Evolutionary conservation across 2,113 vertebrate genomes (phyloP), one percentile per base, ranked within the genome.

Genomic region (Nerophis lumbriciformis): DNA sequence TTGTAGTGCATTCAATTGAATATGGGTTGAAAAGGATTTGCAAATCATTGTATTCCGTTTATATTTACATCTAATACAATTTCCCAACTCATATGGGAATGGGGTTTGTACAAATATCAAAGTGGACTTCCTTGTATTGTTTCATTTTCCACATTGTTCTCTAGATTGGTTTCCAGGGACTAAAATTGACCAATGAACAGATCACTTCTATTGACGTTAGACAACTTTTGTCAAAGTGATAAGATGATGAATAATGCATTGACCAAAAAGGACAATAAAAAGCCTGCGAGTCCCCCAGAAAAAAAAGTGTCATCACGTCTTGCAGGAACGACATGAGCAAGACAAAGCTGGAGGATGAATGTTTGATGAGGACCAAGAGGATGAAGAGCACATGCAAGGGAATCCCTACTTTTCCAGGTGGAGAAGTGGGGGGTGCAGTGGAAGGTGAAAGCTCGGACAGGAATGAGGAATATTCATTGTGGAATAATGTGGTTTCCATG

Each of bases 321-420:
- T 39, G 52, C 76, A 58, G 65, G 71, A 83, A 83, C 81, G 74
- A 86, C 76, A 63, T 75, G 67, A 28, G 63, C 72, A 60, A 73
- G 69, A 83, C 61, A 70, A 64, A 76, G 63, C 59, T 65, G 61
- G 71, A 59, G 52, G 70, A 82, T 81, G 73, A 80, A 85, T 85
- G 71, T 80, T 84, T 83, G 71, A 83, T 83, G 79, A 85, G 67
- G 59, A 50, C 2, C 6, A 61, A 53, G 56, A 35, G 61, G 68
- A 58, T 5, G 13, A 12, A 38, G 60, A 69, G 67, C 54, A 65
- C 64, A 54, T 74, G 54, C 35, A 8, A 66, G 68, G 73, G 69
- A 79, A 68, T 81, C 61, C 75, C 76, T 39, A 44, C 2, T 19
- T 69, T 58, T 48, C 53, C 72, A 72, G 75, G 67, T 64, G 63